These are phyloP conservation scores for Crax fasciolata DNA, from an alignment of 2,797 vertebrate genomes.

Conservation along the genomic window DNA sequence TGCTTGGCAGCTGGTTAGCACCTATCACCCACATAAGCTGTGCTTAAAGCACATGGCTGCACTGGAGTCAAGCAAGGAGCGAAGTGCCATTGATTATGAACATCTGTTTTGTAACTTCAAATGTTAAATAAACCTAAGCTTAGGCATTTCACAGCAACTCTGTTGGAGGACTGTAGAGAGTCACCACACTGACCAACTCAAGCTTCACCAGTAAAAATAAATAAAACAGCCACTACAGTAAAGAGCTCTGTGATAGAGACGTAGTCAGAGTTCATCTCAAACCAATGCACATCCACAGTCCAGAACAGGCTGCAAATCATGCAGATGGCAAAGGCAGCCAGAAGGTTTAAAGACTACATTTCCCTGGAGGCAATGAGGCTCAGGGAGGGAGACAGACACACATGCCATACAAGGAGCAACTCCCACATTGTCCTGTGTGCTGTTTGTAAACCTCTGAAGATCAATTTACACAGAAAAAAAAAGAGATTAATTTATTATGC, in stretches of 20 bases:
- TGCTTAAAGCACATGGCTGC: background rate
- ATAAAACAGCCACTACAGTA: background rate
- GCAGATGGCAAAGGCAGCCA: background rate
- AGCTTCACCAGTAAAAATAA: background rate
- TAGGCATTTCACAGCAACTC: background rate
- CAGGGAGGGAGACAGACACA: background rate
- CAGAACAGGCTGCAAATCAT: background rate
- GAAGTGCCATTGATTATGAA: background rate
- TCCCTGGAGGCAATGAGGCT: background rate
- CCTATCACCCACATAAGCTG: background rate
- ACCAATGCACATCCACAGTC: background rate
- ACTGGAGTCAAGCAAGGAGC: background rate
- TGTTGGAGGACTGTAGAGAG: background rate
- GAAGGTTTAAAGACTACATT: background rate
- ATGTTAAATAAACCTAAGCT: background rate
- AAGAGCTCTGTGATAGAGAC: background rate
- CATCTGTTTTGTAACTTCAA: background rate
- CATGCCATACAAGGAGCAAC: background rate
- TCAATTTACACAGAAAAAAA: background rate
- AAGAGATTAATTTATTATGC: background rate
- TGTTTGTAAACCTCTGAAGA: background rate
- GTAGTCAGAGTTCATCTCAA: background rate
- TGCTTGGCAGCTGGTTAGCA: background rate
- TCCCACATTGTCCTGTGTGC: background rate
- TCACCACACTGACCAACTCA: background rate